Conservation (phyloP, 2,113 vertebrate genomes). For the Gnathonemus longibarbis region DNA sequence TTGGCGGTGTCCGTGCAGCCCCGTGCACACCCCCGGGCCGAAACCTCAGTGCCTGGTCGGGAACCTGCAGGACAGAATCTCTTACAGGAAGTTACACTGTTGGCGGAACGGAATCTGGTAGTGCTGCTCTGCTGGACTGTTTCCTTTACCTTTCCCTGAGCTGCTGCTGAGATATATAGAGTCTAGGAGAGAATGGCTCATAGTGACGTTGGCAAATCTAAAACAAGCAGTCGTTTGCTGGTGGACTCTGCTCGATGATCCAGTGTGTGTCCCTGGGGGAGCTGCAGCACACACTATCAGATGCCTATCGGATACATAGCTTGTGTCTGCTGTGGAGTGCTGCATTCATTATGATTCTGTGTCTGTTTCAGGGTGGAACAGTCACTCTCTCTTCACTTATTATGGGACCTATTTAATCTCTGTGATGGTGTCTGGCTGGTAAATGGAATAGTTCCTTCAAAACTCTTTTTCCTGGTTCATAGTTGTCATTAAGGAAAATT, state of each 20-base stretch:
- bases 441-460: not conserved
- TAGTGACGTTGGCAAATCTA: not conserved
- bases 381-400: not conserved
- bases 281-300: not conserved
- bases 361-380: not conserved
- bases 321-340: not conserved
- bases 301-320: not conserved
- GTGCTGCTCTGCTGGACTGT: constrained; percentile 24
- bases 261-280: not conserved
- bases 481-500: constrained; percentile 37
- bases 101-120: constrained; percentile 28
- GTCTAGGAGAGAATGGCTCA: constrained; percentile 5
- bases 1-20: not conserved
- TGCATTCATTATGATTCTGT: not conserved
- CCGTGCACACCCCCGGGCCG: not conserved
- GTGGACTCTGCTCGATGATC: not conserved
- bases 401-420: not conserved
- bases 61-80: not conserved
- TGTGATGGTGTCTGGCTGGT: not conserved
- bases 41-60: constrained; percentile 22
- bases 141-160: constrained; percentile 11
- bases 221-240: not conserved
- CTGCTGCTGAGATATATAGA: not conserved
- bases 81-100: not conserved
- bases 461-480: constrained; percentile 28